These are phyloP conservation scores for Nasalis larvatus DNA, from an alignment of 2,113 vertebrate genomes.

Conservation along the genomic window DNA sequence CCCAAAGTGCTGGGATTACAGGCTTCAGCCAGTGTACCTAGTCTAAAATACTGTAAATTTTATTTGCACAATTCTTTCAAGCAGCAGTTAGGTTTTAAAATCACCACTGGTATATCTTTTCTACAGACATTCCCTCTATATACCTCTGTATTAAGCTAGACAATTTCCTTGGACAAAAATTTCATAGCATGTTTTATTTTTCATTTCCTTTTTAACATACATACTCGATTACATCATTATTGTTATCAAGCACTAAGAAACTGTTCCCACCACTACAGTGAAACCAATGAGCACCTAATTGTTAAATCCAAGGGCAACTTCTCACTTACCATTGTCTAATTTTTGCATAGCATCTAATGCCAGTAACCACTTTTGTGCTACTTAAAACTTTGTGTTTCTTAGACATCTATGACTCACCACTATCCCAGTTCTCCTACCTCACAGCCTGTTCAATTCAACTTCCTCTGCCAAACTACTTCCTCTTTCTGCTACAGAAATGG, in stretches of 20 bases:
- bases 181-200: neutral
- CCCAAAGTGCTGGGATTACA: too few relatives aligned
- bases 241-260: conserved; percentile 28
- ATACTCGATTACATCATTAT: neutral
- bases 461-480: conserved; percentile 52
- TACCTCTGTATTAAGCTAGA: neutral
- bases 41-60: neutral
- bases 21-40: too few relatives aligned
- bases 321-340: neutral
- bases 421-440: neutral
- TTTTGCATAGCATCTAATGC: neutral
- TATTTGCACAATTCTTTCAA: neutral
- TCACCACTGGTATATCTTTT: neutral
- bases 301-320: conserved; percentile 8
- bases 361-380: neutral
- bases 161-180: neutral
- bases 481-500: neutral
- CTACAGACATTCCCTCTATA: neutral
- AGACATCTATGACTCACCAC: neutral
- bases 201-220: neutral
- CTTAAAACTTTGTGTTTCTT: conserved; percentile 28
- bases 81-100: neutral
- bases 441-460: neutral
- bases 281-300: neutral
- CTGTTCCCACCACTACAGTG: neutral